Conservation (phyloP, 2,113 vertebrate genomes). For the Otus sunia region DNA sequence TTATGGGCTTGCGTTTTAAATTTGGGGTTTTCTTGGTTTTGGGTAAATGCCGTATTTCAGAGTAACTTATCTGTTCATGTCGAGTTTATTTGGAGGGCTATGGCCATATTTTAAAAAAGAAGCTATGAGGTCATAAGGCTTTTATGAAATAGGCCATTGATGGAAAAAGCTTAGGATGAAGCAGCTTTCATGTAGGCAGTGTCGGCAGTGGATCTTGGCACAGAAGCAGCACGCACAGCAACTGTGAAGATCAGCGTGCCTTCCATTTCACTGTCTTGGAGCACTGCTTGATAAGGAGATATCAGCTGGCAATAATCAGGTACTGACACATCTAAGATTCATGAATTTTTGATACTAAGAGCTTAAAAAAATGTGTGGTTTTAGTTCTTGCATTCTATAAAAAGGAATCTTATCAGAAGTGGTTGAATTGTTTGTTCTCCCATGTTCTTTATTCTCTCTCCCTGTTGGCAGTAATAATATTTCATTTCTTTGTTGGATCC, state of each 20-base stretch:
- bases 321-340: background rate
- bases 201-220: background rate
- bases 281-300: background rate
- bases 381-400: background rate
- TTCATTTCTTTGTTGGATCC: background rate
- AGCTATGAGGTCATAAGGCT: slow-evolving; percentile 9
- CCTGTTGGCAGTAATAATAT: background rate
- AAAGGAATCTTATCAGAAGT: background rate
- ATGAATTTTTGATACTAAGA: background rate
- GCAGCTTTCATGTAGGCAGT: slow-evolving; percentile 28
- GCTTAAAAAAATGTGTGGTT: background rate
- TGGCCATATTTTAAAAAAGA: background rate
- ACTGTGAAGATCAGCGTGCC: background rate
- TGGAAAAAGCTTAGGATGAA: slow-evolving; percentile 8
- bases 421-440: background rate
- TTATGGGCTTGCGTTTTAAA: background rate
- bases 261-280: background rate
- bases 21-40: background rate
- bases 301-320: background rate
- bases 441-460: background rate
- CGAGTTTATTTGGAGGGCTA: background rate
- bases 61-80: background rate
- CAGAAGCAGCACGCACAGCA: background rate
- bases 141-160: slow-evolving; percentile 44
- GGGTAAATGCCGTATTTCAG: background rate